phyloP scores from a whole-genome alignment of 2,888 invertebrate species.

The Sclerodermus sp. region DNA sequence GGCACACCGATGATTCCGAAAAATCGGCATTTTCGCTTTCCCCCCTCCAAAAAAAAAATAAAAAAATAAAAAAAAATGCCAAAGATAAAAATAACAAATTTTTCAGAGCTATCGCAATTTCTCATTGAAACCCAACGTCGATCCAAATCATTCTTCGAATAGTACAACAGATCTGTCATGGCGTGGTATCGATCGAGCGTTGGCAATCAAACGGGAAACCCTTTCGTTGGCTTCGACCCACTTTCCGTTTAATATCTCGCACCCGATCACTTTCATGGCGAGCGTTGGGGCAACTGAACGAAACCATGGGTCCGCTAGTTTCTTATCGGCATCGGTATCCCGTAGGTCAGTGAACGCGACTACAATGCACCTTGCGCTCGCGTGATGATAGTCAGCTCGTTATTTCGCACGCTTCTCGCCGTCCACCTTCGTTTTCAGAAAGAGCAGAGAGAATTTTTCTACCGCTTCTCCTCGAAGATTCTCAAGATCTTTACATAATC shows the following conservation, averaged over 20 bases:
- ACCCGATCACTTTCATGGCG: constrained; percentile 35
- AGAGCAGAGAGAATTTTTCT: too few species aligned
- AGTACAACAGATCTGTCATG: background rate
- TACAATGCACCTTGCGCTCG: too few species aligned
- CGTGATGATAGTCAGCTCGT: too few species aligned
- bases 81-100: constrained; percentile 16
- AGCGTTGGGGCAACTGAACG: constrained; percentile 8
- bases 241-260: constrained; percentile 23
- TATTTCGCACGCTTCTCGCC: too few species aligned
- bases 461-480: too few species aligned
- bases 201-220: background rate
- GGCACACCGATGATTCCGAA: too few species aligned
- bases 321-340: constrained; percentile 15
- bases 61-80: constrained; percentile 1
- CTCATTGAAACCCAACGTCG: too few species aligned
- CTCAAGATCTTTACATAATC: too few species aligned
- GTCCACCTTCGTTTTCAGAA: too few species aligned
- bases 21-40: too few species aligned
- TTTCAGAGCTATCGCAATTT: too few species aligned
- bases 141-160: too few species aligned
- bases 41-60: background rate
- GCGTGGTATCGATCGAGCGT: background rate
- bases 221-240: constrained; percentile 12
- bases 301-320: background rate
- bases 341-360: constrained; percentile 32